phyloP scores from a whole-genome alignment of 2,888 invertebrate genomes.

The Microctonus aethiopoides region DNA sequence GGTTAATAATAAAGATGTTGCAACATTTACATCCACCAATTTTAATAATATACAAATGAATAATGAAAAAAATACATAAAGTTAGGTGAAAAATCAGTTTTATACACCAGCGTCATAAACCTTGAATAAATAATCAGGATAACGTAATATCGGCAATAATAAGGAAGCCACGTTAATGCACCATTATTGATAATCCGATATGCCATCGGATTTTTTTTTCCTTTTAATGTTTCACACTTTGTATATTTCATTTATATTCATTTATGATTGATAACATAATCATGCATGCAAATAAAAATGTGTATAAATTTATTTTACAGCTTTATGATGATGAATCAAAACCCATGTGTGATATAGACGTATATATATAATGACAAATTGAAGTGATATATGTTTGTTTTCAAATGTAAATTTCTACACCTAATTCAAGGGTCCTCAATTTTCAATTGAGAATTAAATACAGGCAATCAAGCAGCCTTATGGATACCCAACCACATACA shows the following conservation, averaged over 20 bases:
- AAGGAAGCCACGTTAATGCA: slow-evolving; percentile 19
- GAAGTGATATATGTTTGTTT: no score
- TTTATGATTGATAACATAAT: no score
- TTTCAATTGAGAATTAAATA: slow-evolving; percentile 9
- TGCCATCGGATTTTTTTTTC: no score
- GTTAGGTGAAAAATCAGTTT: no score
- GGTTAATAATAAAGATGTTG: no score
- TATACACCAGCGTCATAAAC: slow-evolving; percentile 6
- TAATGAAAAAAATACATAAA: no score
- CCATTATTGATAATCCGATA: slow-evolving; percentile 14
- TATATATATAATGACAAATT: no score
- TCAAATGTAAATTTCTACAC: slow-evolving; percentile 3
- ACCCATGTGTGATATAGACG: neutral
- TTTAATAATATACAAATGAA: no score
- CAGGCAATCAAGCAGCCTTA: neutral
- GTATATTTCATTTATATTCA: no score
- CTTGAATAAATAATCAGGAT: slow-evolving; percentile 21
- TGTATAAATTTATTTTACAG: no score
- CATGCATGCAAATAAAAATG: no score
- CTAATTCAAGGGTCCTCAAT: neutral
- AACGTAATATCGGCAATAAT: slow-evolving; percentile 8
- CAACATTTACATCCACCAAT: no score
- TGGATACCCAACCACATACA: neutral
- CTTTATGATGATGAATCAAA: neutral
- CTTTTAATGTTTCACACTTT: neutral